Percentiles rank a stretch among this genome's conserved stretches.
These are phyloP conservation scores for Pantherophis alleghaniensis DNA, from an alignment of 2,797 vertebrate genomes.

Conservation along the genomic window DNA sequence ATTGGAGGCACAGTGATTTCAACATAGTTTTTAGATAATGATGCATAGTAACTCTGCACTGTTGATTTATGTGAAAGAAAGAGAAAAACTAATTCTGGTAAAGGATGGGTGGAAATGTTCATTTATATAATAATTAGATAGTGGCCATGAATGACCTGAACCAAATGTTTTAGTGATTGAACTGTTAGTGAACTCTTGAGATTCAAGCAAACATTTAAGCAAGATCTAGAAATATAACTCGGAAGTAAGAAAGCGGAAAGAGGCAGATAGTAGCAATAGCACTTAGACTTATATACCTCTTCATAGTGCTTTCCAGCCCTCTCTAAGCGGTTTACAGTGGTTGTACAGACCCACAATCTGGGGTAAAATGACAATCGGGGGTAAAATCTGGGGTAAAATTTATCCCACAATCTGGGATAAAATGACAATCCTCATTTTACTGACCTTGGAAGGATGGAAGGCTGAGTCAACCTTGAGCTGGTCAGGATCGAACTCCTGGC, in stretches of 20 bases:
- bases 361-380: too few species aligned
- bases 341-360: too few species aligned
- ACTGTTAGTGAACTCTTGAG: background rate
- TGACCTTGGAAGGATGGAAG: too few species aligned
- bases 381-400: too few species aligned
- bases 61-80: background rate
- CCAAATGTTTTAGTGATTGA: background rate
- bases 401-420: too few species aligned
- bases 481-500: too few species aligned
- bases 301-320: too few species aligned
- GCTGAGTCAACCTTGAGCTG: too few species aligned
- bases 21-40: background rate
- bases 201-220: background rate
- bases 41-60: background rate
- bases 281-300: too few species aligned
- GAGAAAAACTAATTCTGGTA: background rate
- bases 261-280: too few species aligned
- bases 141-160: background rate
- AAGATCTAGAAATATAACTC: background rate
- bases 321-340: too few species aligned
- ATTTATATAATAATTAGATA: background rate
- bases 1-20: background rate
- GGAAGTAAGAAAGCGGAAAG: background rate
- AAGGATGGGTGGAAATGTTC: background rate
- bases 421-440: too few species aligned